These are phyloP conservation scores for Panonychus citri DNA, from an alignment of 1,140 invertebrate genomes.

Conservation along the genomic window DNA sequence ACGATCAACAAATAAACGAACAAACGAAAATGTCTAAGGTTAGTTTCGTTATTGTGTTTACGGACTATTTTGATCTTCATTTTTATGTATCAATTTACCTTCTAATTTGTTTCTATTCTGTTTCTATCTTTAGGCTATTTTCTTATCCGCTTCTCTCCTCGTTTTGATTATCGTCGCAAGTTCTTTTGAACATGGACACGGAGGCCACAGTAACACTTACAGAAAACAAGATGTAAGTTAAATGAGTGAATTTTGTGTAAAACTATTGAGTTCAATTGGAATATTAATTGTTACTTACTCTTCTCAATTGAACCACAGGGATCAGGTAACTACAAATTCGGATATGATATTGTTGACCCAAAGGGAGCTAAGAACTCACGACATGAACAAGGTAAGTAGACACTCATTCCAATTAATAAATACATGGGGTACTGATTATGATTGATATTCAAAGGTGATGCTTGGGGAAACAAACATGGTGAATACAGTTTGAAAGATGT, in stretches of 20 bases:
- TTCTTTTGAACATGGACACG: background rate
- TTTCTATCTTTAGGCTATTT: too few relatives aligned
- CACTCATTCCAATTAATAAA: too few relatives aligned
- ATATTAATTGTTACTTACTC: background rate
- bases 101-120: too few relatives aligned
- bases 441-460: constrained; percentile 1
- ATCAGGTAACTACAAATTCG: constrained; percentile 9
- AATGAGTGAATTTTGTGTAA: background rate
- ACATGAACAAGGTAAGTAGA: background rate
- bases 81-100: too few relatives aligned
- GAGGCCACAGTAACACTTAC: constrained; percentile 5
- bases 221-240: constrained; percentile 2
- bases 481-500: constrained; percentile 5
- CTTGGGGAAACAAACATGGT: constrained; percentile 12
- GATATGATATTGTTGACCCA: constrained; percentile 8
- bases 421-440: too few relatives aligned
- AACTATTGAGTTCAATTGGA: background rate
- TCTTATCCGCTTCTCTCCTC: too few relatives aligned
- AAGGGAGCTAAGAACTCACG: constrained; percentile 2
- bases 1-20: too few relatives aligned
- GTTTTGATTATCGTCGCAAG: background rate
- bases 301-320: background rate
- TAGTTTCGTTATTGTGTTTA: too few relatives aligned
- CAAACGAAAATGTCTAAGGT: too few relatives aligned
- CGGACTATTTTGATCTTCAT: too few relatives aligned